A percentile compares a stretch with the other conserved stretches of the same genome.
Evolutionary conservation across 2,888 invertebrate genomes (phyloP).

Genomic region (Amblyjoppa proteus): DNA sequence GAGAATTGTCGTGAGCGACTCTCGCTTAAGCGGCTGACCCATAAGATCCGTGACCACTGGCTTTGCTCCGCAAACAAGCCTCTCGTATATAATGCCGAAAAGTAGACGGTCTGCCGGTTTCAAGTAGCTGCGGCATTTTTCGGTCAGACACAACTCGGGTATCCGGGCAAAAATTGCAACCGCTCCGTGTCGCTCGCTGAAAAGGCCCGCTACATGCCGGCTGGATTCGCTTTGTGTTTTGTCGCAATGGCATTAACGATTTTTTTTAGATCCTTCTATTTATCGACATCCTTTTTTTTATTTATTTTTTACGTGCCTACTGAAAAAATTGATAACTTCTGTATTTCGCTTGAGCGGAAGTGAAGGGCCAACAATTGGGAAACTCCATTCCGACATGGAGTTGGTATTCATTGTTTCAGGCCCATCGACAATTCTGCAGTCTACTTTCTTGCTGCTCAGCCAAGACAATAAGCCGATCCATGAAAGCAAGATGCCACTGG

Average conservation of each 20-base stretch:
- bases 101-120: not conserved
- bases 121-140: slow-evolving; percentile 30
- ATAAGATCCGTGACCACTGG: slow-evolving; percentile 28
- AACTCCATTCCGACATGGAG: not conserved
- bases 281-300: not conserved
- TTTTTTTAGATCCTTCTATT: not conserved
- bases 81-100: not conserved
- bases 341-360: not conserved
- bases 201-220: not conserved
- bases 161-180: not conserved
- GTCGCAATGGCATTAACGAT: not conserved
- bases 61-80: slow-evolving; percentile 9
- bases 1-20: slow-evolving; percentile 25
- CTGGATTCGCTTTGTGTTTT: not conserved
- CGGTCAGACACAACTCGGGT: not conserved
- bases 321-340: not conserved
- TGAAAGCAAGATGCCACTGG: slow-evolving; percentile 63
- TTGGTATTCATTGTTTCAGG: not conserved
- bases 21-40: slow-evolving; percentile 25
- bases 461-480: slow-evolving; percentile 29
- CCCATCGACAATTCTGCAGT: not conserved
- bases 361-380: not conserved
- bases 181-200: not conserved
- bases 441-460: not conserved
- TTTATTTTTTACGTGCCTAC: not conserved